Evolutionary conservation across 1,140 invertebrate genomes (phyloP).

Genomic region (Galleria mellonella): DNA sequence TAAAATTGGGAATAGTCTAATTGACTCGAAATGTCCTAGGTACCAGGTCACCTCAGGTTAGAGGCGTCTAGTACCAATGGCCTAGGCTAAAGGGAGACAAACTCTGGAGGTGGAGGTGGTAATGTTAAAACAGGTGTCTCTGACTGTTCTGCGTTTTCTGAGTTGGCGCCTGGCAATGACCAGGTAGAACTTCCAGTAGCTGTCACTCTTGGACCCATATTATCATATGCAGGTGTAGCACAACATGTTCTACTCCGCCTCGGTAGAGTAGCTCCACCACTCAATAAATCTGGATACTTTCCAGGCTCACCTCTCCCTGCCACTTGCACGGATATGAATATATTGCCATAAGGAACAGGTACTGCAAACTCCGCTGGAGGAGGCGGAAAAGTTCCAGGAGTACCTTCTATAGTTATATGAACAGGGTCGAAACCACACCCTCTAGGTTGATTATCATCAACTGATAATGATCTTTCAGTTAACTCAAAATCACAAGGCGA

Average conservation of each 20-base stretch:
- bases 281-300: constrained; percentile 69
- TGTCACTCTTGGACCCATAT: constrained; percentile 91
- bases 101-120: constrained; percentile 63
- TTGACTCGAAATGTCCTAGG: constrained; percentile 54
- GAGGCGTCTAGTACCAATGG: constrained; percentile 64
- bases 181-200: constrained; percentile 89
- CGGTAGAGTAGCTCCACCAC: constrained; percentile 69
- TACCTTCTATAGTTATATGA: constrained; percentile 86
- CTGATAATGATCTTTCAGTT: constrained; percentile 61
- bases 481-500: constrained; percentile 77
- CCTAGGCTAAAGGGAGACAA: constrained; percentile 68
- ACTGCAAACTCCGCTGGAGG: constrained; percentile 70
- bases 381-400: constrained; percentile 62
- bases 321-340: constrained; percentile 71
- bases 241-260: constrained; percentile 54
- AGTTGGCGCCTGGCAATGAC: constrained; percentile 81
- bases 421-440: constrained; percentile 61
- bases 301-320: constrained; percentile 79
- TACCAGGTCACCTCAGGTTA: constrained; percentile 65
- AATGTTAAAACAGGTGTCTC: constrained; percentile 56
- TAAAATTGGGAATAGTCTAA: constrained; percentile 66
- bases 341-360: constrained; percentile 65
- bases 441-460: constrained; percentile 46
- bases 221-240: constrained; percentile 83
- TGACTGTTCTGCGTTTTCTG: constrained; percentile 41